Evolutionary conservation across 1,140 invertebrate genomes (phyloP).

Genomic region (Ceratoteleas bidentatus): DNA sequence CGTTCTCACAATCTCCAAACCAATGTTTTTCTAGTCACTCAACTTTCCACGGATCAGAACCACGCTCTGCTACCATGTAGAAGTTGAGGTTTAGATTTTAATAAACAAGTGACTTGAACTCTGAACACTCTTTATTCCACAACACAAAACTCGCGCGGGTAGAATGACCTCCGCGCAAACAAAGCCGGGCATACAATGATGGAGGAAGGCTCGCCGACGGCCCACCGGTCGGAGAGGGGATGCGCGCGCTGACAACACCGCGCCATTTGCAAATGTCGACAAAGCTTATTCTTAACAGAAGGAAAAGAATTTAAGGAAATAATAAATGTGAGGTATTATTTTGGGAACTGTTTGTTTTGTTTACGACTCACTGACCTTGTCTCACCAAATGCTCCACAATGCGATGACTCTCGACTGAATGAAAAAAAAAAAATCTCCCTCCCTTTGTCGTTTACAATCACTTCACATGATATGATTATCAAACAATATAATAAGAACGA

Average conservation of each 20-base stretch:
- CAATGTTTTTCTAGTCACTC: neutral
- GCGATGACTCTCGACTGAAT: too few relatives aligned
- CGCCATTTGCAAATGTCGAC: neutral
- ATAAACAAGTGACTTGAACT: neutral
- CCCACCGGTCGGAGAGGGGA: neutral
- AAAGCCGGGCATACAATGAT: neutral
- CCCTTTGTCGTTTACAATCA: neutral
- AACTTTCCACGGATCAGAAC: neutral
- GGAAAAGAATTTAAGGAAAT: too few relatives aligned
- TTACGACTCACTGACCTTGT: too few relatives aligned
- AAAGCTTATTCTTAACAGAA: slow-evolving; percentile 7
- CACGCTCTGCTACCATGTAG: neutral
- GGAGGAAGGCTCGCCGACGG: neutral
- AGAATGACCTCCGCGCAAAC: neutral
- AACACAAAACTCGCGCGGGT: neutral
- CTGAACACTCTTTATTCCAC: neutral
- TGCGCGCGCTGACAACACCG: neutral
- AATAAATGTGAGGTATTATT: too few relatives aligned
- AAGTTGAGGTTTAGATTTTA: neutral
- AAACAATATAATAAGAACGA: neutral
- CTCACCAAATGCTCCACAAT: too few relatives aligned
- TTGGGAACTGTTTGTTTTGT: too few relatives aligned
- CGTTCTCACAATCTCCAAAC: neutral
- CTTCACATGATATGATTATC: neutral
- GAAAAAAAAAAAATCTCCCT: too few relatives aligned